Conservation (phyloP, 2,113 vertebrate species). For the Porphyrio hochstetteri region DNA sequence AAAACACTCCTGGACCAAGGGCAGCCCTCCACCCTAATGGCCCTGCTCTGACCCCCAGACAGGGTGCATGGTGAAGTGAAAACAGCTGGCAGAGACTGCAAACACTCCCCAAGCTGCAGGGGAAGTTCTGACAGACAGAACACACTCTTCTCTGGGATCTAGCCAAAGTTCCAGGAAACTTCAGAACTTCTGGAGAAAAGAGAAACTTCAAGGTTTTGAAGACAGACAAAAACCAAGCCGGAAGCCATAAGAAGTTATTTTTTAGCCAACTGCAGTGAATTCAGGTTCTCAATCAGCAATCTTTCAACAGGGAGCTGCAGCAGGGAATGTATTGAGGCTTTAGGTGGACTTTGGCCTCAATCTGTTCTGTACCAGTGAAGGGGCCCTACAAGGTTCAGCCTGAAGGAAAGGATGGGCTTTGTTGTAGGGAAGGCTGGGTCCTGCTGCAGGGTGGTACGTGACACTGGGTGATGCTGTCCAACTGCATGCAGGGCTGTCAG, state of each 20-base stretch:
- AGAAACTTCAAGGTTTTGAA: neutral
- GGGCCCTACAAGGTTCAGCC: neutral
- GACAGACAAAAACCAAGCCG: neutral
- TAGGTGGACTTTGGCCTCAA: neutral
- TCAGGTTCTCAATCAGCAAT: neutral
- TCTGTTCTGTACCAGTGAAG: neutral
- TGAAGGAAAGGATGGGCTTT: neutral
- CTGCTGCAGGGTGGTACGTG: accelerated
- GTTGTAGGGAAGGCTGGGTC: neutral
- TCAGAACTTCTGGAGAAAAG: neutral
- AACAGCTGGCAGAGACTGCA: neutral
- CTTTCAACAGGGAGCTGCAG: neutral
- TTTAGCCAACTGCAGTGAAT: neutral
- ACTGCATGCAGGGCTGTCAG: neutral
- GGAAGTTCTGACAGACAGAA: neutral
- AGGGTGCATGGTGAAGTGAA: neutral
- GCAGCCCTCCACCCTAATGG: neutral
- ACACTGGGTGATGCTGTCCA: neutral
- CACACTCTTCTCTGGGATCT: neutral
- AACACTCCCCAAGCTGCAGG: neutral
- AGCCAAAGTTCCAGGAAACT: neutral
- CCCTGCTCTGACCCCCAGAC: neutral
- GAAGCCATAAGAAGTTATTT: neutral
- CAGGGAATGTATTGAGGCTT: neutral
- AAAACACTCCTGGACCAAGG: neutral